These are phyloP conservation scores for Bergia puertoricense DNA, from an alignment of 92 coral and sea anemone genomes.

Conservation along the genomic window DNA sequence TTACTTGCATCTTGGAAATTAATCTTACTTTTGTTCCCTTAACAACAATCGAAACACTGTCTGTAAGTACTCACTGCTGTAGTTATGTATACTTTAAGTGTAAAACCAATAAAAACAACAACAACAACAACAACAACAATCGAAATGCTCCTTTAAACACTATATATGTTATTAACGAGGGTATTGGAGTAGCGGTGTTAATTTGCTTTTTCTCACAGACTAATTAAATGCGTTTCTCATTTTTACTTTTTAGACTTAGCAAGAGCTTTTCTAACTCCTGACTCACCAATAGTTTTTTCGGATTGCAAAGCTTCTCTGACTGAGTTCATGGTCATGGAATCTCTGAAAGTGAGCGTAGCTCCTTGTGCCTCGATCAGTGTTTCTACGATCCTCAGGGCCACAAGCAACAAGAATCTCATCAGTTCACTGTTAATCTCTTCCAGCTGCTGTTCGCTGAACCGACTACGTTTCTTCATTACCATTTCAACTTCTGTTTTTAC, in stretches of 20 bases:
- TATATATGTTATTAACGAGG: not conserved
- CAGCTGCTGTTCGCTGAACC: constrained; percentile 81
- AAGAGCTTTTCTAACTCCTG: too few relatives aligned
- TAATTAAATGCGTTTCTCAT: not conserved
- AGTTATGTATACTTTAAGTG: too few relatives aligned
- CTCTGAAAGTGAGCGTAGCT: not conserved
- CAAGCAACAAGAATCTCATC: constrained; percentile 55
- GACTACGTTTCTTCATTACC: constrained; percentile 49
- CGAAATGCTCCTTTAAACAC: not conserved
- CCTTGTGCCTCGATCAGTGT: constrained; percentile 43
- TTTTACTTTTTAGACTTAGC: not conserved
- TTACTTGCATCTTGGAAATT: not conserved
- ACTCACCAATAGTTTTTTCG: constrained; percentile 53
- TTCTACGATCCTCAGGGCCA: constrained; percentile 48
- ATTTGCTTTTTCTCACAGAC: not conserved
- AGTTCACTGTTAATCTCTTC: constrained; percentile 81
- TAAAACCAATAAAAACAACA: too few relatives aligned
- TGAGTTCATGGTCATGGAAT: not conserved
- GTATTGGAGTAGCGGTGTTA: not conserved
- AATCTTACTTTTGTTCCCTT: not conserved
- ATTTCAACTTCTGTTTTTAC: constrained; percentile 44
- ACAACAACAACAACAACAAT: not conserved
- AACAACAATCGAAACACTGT: not conserved
- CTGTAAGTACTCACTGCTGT: too few relatives aligned
- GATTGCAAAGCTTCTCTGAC: constrained; percentile 55